Evolutionary conservation across 1,140 invertebrate genomes (phyloP).

Genomic region (Oreohelix idahoensis): DNA sequence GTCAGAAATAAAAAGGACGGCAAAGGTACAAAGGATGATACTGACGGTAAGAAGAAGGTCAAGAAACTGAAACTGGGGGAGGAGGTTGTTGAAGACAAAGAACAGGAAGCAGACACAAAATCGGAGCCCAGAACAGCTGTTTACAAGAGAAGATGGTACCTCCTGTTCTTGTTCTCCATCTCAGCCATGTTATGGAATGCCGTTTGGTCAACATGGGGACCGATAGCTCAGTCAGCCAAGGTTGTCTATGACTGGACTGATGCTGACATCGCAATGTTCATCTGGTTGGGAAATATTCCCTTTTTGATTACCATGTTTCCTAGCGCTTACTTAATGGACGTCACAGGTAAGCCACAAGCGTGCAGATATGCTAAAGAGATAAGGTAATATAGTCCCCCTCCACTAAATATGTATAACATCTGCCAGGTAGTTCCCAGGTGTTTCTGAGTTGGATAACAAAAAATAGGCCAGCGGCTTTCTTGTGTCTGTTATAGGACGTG

Average conservation of each 20-base stretch:
- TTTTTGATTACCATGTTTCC: slow-evolving; percentile 74
- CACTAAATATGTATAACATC: too few relatives aligned
- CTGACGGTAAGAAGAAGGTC: too few relatives aligned
- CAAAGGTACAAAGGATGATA: too few relatives aligned
- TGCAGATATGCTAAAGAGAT: too few relatives aligned
- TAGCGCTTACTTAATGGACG: slow-evolving; percentile 72
- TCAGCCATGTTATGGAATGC: slow-evolving; percentile 47
- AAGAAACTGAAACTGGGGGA: too few relatives aligned
- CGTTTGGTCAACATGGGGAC: slow-evolving; percentile 76
- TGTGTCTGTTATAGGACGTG: too few relatives aligned
- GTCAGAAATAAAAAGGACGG: too few relatives aligned
- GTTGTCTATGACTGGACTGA: slow-evolving; percentile 73
- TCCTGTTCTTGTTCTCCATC: slow-evolving; percentile 51
- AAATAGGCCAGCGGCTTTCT: too few relatives aligned
- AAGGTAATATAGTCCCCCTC: too few relatives aligned
- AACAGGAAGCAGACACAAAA: neutral
- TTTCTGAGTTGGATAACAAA: too few relatives aligned
- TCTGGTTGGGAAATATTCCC: slow-evolving; percentile 75
- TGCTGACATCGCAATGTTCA: slow-evolving; percentile 73
- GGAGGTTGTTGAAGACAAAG: neutral
- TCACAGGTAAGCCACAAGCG: slow-evolving; percentile 46
- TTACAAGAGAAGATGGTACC: slow-evolving; percentile 55
- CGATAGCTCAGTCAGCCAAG: slow-evolving; percentile 73
- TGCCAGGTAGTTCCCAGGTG: too few relatives aligned
- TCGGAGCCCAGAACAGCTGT: slow-evolving; percentile 23